Evolutionary conservation across 1,140 invertebrate species (phyloP).

Genomic region (Ylistrum balloti): DNA sequence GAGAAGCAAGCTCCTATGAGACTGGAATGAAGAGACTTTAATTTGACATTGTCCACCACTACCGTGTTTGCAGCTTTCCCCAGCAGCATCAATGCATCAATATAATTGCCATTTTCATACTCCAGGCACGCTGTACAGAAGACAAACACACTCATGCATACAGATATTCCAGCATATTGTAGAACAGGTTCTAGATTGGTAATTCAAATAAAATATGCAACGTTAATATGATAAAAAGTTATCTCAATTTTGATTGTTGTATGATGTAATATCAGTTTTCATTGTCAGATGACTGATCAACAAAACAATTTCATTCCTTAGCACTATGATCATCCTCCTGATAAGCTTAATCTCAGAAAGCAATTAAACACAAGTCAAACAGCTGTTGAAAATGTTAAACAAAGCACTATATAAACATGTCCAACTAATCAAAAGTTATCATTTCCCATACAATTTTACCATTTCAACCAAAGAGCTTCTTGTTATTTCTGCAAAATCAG

Average conservation of each 20-base stretch:
- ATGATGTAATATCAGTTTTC: neutral
- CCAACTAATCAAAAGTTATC: too few relatives aligned
- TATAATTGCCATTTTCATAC: constrained; percentile 9
- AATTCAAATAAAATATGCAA: too few relatives aligned
- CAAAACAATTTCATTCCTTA: too few relatives aligned
- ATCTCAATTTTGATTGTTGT: neutral
- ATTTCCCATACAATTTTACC: too few relatives aligned
- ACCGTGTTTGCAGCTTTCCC: neutral
- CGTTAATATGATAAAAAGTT: neutral
- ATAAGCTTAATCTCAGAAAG: too few relatives aligned
- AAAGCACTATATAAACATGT: too few relatives aligned
- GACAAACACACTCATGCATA: neutral
- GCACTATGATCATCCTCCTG: too few relatives aligned
- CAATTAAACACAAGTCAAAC: too few relatives aligned
- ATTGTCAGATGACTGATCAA: neutral
- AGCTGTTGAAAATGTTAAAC: too few relatives aligned
- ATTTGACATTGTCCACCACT: neutral
- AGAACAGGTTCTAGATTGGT: too few relatives aligned
- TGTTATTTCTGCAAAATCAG: too few relatives aligned
- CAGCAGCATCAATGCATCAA: constrained; percentile 43
- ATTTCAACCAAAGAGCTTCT: too few relatives aligned
- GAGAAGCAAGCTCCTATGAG: constrained; percentile 47
- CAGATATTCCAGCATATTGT: neutral
- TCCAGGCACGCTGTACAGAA: constrained; percentile 10
- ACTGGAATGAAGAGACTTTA: constrained; percentile 44